Percentiles rank a stretch among this genome's conserved stretches.
Conservation (phyloP, 2,113 vertebrate species). For the Corapipo altera region DNA sequence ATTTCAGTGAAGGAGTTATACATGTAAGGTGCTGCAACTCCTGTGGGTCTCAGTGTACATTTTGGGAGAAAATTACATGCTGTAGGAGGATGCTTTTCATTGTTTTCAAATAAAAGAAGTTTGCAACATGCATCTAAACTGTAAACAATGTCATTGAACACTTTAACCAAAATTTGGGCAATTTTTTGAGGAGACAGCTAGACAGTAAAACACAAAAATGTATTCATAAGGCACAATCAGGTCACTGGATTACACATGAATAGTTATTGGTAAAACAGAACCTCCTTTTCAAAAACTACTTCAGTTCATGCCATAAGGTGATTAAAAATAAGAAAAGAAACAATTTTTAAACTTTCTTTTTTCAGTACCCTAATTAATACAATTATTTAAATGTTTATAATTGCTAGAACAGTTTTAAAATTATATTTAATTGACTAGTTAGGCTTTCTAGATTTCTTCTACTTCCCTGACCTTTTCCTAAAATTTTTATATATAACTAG, state of each 20-base stretch:
- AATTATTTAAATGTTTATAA: not conserved
- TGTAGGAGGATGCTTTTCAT: not conserved
- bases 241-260: slow-evolving; percentile 45
- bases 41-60: not conserved
- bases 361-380: not conserved
- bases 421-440: not conserved
- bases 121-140: slow-evolving; percentile 26
- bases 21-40: not conserved
- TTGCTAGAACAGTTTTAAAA: not conserved
- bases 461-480: not conserved
- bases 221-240: slow-evolving; percentile 22
- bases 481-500: not conserved
- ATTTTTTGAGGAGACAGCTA: slow-evolving; percentile 18
- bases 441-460: not conserved
- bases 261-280: slow-evolving; percentile 43
- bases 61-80: not conserved
- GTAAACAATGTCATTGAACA: slow-evolving; percentile 18
- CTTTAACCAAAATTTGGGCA: slow-evolving; percentile 41
- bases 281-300: slow-evolving; percentile 33
- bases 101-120: not conserved
- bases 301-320: slow-evolving; percentile 40
- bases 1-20: not conserved
- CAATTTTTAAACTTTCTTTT: slow-evolving; percentile 6
- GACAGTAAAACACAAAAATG: slow-evolving; percentile 47
- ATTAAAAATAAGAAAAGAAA: slow-evolving; percentile 59